These are phyloP conservation scores for Ypsolopha scabrella DNA, from an alignment of 2,888 invertebrate genomes.

Conservation along the genomic window DNA sequence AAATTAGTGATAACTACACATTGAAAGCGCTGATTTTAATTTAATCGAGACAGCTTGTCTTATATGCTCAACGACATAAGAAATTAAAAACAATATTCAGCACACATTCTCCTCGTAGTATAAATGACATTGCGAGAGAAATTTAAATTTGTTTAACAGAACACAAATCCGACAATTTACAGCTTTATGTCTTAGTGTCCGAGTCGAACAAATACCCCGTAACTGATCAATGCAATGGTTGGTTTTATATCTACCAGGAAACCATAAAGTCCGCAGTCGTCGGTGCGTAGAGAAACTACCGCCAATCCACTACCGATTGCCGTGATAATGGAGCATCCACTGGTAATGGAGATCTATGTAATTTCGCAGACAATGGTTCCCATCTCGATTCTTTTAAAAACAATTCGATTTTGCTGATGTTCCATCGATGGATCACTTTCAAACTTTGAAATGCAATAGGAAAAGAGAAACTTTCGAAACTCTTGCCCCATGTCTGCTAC, in stretches of 20 bases:
- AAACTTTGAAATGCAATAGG: conserved; percentile 15
- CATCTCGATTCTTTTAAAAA: conserved; percentile 21
- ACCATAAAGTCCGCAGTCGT: conserved; percentile 9
- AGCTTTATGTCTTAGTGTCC: too few relatives aligned
- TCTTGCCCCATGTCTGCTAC: neutral
- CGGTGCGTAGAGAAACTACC: conserved; percentile 18
- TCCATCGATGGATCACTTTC: conserved; percentile 26
- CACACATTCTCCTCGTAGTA: too few relatives aligned
- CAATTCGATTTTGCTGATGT: conserved; percentile 11
- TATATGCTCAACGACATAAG: neutral
- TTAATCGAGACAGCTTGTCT: neutral
- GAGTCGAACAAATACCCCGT: too few relatives aligned
- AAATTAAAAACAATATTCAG: too few relatives aligned
- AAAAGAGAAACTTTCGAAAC: neutral
- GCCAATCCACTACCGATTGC: conserved; percentile 21
- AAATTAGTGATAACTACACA: conserved; percentile 23
- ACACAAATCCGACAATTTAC: too few relatives aligned
- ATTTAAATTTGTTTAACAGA: too few relatives aligned
- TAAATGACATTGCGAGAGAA: too few relatives aligned
- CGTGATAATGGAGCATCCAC: conserved; percentile 28
- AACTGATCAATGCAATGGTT: conserved; percentile 4
- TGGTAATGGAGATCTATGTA: conserved; percentile 30
- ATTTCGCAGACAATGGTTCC: conserved; percentile 33
- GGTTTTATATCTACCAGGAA: conserved; percentile 10
- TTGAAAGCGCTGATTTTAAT: neutral